Evolutionary conservation across 1,140 invertebrate species (phyloP).

Genomic region (Rhagoletis zephyria): DNA sequence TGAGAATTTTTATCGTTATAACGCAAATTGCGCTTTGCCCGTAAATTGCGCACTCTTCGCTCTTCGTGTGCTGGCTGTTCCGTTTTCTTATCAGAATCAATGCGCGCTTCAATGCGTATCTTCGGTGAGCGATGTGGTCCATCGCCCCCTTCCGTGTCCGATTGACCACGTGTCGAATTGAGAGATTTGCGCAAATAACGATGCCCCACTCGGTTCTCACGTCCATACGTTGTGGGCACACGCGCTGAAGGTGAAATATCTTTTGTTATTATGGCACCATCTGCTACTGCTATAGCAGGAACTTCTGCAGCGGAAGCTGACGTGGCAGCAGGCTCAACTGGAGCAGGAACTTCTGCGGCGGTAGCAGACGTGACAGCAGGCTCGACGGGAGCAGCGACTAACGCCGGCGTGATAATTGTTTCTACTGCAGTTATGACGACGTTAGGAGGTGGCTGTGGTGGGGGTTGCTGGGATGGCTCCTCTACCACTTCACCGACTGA

Average conservation of each 20-base stretch:
- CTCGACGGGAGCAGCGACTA: no score
- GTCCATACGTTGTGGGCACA: constrained; percentile 66
- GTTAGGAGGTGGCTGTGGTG: constrained; percentile 56
- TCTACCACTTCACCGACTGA: neutral
- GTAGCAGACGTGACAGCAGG: neutral
- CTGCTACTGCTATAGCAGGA: neutral
- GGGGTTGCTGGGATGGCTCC: neutral
- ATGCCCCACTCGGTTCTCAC: constrained; percentile 61
- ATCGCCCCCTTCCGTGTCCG: constrained; percentile 59
- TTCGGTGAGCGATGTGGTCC: constrained; percentile 44
- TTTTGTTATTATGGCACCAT: neutral
- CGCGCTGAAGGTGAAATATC: constrained; percentile 52
- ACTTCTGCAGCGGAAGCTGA: neutral
- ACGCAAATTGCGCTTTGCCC: constrained; percentile 56
- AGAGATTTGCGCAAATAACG: constrained; percentile 64
- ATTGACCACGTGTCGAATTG: constrained; percentile 61
- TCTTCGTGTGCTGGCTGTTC: constrained; percentile 1
- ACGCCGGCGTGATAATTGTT: no score
- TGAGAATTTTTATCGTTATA: constrained; percentile 1
- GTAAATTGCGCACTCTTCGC: constrained; percentile 38
- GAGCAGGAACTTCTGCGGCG: neutral
- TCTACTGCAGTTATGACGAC: no score
- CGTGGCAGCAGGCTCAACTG: neutral
- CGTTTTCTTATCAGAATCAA: constrained; percentile 55
- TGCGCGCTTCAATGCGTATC: constrained; percentile 57